Base-by-base conservation (phyloP, 2,888 invertebrate genomes). In the Myathropa florea region DNA sequence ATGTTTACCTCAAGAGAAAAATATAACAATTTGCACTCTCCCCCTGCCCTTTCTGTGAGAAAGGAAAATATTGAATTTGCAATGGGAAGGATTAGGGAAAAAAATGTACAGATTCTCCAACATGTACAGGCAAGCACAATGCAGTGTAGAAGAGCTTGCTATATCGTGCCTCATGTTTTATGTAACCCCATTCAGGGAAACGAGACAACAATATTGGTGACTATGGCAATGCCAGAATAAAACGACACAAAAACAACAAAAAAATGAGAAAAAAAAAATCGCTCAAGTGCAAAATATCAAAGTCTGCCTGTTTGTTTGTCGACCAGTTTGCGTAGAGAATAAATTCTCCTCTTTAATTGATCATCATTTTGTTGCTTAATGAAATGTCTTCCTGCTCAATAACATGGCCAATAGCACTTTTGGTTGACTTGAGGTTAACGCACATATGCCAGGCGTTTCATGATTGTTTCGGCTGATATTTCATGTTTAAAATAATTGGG, bases 141-240 rank as follows among this genome's bases (percentile, higher is more conserved):
- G 46, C 18, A 46, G 46, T 7, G 7, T n/a, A 46, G 18, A 39
- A 39, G 39, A 46, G 46, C 46, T 46, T 46, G 46, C 46, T 46
- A 18, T 18, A 18, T 46, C 46, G 18, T 46, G 46, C 46, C 46
- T 46, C 46, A 46, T 46, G 46, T 30, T 81, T 76, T 46, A 76
- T 76, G 60, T 76, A 76, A 76, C 33, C n/a, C 59, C 28, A n/a
- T 46, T 59, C 21, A 76, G 14, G 68, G 28, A 77, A 82, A 65
- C 23, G 82, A 82, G 82, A 82, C 77, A 76, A 28, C 70, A 4
- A 65, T 82, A 82, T 18, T 46, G 10, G 46, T 46, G 46, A 18
- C 46, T 46, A 46, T 46, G 46, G 46, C 46, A 46, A 46, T 46
- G 46, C 18, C 46, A 46, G 46, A 46, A 18, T 18, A 46, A 46